Evolutionary conservation across 2,113 vertebrate species (phyloP).

Genomic region (Arvicanthis niloticus): DNA sequence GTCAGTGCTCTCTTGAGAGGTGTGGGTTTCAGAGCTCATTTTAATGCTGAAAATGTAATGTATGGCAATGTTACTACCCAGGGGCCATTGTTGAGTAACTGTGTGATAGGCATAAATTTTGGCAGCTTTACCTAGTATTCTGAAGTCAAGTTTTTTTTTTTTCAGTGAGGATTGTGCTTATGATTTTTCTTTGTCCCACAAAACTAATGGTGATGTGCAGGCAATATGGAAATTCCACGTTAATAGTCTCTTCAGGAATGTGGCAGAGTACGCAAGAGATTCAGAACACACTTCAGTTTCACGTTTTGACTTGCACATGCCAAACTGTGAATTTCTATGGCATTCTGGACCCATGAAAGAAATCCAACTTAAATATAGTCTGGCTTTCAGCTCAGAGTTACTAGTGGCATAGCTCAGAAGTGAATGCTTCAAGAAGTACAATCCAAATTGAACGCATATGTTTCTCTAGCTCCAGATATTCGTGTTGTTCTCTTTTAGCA

Average conservation of each 20-base stretch:
- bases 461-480: conserved; percentile 73
- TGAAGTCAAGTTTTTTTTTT: background rate
- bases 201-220: conserved; percentile 30
- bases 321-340: conserved; percentile 77
- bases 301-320: conserved; percentile 64
- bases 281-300: conserved; percentile 66
- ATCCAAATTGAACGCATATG: conserved; percentile 83
- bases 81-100: background rate
- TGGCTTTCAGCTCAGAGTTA: conserved; percentile 75
- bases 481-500: conserved; percentile 73
- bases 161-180: conserved; percentile 6
- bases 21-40: background rate
- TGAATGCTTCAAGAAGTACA: conserved; percentile 79
- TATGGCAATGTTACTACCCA: background rate
- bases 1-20: background rate
- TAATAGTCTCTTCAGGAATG: conserved; percentile 66
- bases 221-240: conserved; percentile 50
- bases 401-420: conserved; percentile 77
- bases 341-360: conserved; percentile 77
- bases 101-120: background rate
- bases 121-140: background rate
- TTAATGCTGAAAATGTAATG: background rate
- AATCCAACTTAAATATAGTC: conserved; percentile 79
- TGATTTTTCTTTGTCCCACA: conserved; percentile 26
- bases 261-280: conserved; percentile 56